Base-by-base conservation (phyloP, 2,888 invertebrate genomes). In the Stegophylla sp. region DNA sequence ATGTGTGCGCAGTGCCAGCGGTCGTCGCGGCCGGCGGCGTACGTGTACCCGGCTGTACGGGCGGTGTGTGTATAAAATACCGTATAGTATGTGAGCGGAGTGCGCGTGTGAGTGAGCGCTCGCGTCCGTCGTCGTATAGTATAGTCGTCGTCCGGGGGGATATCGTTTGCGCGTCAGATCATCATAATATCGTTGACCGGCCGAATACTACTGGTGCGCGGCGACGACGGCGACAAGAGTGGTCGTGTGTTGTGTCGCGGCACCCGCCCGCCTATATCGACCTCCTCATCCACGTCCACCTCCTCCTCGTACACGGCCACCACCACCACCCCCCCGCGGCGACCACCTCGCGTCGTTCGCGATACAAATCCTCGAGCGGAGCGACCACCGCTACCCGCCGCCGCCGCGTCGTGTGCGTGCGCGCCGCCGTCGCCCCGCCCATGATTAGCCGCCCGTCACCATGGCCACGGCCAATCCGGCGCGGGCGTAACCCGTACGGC, bases 391-490 rank as follows among this genome's bases (percentile, higher is more conserved):
- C 34, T 13, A 23, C 15, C 72, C 53, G 10, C 15, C 34, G 3
- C 10, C 56, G 20, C 4, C 56, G 3, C 56, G 13, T 34, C 34
- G 28, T 0, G n/a, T 13, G 43, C 45, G 45, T 56, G 28, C 48
- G 12, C 63, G 12, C 12, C 67, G 12, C 64, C 56, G 63, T 71
- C 71, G 79, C 79, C 83, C 82, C 82, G 79, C 83, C 83, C 84
- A 83, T 83, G 83, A 87, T 87, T 87, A 87, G 87, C 85, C 83
- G 84, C 83, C 85, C 85, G 87, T 86, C 85, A 85, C 87, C 86
- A 86, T 87, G 86, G 86, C 85, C 85, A 87, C 87, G 84, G 85
- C 86, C 86, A 86, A 84, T 84, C 84, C 83, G 84, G 85, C 85
- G 79, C 84, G 84, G 83, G 84, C 81, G 82, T 82, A 82, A 71